Base-by-base conservation (phyloP, 2,113 vertebrate species). In the Brachionichthys hirsutus region DNA sequence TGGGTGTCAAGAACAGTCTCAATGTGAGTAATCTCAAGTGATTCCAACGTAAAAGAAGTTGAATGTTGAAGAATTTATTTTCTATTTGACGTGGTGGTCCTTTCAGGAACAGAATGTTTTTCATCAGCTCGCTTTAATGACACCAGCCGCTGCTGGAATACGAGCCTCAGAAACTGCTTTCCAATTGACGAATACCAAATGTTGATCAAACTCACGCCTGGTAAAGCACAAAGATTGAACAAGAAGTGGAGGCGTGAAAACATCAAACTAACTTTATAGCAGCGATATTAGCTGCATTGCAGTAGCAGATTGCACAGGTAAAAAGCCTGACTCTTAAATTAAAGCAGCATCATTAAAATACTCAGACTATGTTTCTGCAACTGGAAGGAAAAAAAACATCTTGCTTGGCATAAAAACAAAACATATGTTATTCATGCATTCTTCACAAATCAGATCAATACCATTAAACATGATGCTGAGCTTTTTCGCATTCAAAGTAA, bases 271-370 rank as follows among this genome's bases (percentile, higher is more conserved):
- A 52, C 79, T 75, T 30, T 20, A 80, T 51, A 70, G 74, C 57
- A 79, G 75, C 68, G 43, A 67, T 36, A 75, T 65, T 7, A 63
- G 40, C 51, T 44, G 18, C 63, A 70, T 74, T 84, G 75, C 79
- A 81, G 63, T 55, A 63, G 41, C 48, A 57, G 40, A 68, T 59
- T 50, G 24, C 30, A 24, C 17, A 56, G 15, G 40, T 54, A 67
- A 52, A 48, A 77, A 62, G 15, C 48, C 10, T 58, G 20, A 51
- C 45, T 46, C 57, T 53, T 72, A 1, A 16, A 24, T 18, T 51
- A 71, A 66, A 49, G n/a, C 13, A 9, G 74, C 44, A 67, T 73
- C 38, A 62, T 78, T 83, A 88, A 85, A 81, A 79, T 86, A 78
- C 82, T 81, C 73, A 63, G 13, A 46, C 56, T 82, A 59, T 17